These are phyloP conservation scores for Macrotus californicus DNA, from an alignment of 2,113 vertebrate genomes.

Conservation along the genomic window DNA sequence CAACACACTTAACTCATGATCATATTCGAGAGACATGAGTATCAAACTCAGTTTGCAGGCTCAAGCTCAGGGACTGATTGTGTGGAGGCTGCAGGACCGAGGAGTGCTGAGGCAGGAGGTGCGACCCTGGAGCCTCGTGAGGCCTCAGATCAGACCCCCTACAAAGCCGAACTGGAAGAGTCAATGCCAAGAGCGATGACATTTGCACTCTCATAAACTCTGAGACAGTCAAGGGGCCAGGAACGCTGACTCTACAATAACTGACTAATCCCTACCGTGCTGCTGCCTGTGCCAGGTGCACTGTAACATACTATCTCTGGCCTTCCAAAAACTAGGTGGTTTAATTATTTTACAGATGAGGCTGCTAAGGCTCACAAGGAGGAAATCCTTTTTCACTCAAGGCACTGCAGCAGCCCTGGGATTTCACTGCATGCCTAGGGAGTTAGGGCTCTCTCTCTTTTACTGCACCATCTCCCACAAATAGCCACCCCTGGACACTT, in stretches of 20 bases:
- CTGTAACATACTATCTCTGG: background rate
- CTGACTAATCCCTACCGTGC: background rate
- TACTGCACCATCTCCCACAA: background rate
- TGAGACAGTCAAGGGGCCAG: background rate
- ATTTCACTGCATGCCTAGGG: background rate
- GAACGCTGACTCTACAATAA: background rate
- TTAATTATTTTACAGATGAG: background rate
- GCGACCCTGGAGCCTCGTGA: background rate
- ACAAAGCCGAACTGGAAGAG: background rate
- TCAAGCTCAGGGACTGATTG: background rate
- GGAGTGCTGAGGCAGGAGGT: background rate
- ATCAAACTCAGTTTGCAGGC: conserved; percentile 1
- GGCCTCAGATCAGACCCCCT: background rate
- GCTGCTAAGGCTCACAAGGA: background rate
- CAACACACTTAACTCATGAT: conserved; percentile 15
- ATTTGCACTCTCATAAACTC: background rate
- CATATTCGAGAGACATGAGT: background rate
- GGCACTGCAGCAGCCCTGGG: background rate
- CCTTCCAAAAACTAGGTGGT: background rate
- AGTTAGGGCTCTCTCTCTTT: background rate
- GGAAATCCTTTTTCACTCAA: background rate
- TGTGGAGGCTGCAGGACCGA: background rate
- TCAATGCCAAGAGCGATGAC: background rate
- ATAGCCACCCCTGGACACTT: background rate
- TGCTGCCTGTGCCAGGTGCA: background rate